A percentile compares a stretch with the other conserved stretches of the same genome.
Conservation (phyloP, 1,140 invertebrate genomes). For the Drosophila teissieri region DNA sequence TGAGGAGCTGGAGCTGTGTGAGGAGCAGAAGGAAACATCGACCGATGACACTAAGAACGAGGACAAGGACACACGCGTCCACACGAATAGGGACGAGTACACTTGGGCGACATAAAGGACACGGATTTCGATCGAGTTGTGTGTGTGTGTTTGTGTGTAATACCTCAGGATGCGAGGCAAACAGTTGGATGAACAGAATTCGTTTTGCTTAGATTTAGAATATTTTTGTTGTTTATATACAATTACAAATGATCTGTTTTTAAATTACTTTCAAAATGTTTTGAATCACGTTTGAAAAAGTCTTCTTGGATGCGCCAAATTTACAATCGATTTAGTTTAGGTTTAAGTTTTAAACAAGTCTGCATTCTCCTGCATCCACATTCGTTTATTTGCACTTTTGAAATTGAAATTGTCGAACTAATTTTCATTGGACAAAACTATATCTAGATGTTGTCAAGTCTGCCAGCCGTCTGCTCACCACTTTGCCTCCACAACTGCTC, state of each 20-base stretch:
- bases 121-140: neutral
- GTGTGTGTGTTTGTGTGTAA: neutral
- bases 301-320: neutral
- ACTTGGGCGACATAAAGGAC: neutral
- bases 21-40: neutral
- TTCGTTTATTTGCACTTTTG: neutral
- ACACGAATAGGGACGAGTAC: neutral
- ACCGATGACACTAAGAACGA: neutral
- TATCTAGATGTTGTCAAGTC: conserved; percentile 4
- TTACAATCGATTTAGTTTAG: neutral
- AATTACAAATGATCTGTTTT: neutral
- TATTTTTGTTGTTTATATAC: neutral
- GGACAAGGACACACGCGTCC: neutral
- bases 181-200: neutral
- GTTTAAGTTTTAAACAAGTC: neutral
- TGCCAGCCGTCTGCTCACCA: neutral
- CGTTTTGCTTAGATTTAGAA: neutral
- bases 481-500: neutral
- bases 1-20: conserved; percentile 35
- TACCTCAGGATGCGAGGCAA: neutral
- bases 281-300: neutral
- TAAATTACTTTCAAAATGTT: neutral
- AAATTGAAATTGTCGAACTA: neutral
- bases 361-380: neutral
- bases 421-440: neutral